Percentiles rank a stretch among this genome's conserved stretches.
These are phyloP conservation scores for Tolmerus cingulatus DNA, from an alignment of 2,888 invertebrate species.

Conservation along the genomic window DNA sequence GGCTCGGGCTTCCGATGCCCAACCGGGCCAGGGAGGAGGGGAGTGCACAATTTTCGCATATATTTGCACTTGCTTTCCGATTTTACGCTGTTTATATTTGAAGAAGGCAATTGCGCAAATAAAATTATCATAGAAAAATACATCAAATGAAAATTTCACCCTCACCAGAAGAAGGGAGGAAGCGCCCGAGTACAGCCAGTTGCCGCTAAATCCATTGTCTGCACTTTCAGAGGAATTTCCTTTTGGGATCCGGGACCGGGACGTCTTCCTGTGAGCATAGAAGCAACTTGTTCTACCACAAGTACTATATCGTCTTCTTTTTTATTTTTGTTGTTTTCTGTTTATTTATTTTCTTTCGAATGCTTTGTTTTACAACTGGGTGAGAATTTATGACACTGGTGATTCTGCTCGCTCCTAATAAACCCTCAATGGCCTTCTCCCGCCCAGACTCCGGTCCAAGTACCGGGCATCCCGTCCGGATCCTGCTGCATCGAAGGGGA, in stretches of 20 bases:
- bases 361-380: constrained; percentile 28
- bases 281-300: not conserved
- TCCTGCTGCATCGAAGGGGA: not conserved
- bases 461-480: not conserved
- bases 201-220: not conserved
- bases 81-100: constrained; percentile 47
- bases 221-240: constrained; percentile 25
- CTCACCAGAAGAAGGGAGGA: not conserved
- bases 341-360: constrained; percentile 1
- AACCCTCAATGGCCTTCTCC: constrained; percentile 5
- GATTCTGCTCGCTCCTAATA: constrained; percentile 36
- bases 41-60: constrained; percentile 35
- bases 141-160: constrained; percentile 21
- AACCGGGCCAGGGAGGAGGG: not conserved
- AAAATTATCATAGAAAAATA: constrained; percentile 48
- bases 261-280: not conserved
- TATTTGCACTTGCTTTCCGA: constrained; percentile 49
- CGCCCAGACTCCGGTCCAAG: not conserved
- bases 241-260: not conserved
- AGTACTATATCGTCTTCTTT: not conserved
- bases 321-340: not conserved
- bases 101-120: constrained; percentile 49
- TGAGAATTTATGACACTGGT: not conserved
- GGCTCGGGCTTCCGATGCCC: constrained; percentile 29
- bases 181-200: not conserved